phyloP scores from a whole-genome alignment of 2,797 vertebrate genomes.

The Erethizon dorsatum region DNA sequence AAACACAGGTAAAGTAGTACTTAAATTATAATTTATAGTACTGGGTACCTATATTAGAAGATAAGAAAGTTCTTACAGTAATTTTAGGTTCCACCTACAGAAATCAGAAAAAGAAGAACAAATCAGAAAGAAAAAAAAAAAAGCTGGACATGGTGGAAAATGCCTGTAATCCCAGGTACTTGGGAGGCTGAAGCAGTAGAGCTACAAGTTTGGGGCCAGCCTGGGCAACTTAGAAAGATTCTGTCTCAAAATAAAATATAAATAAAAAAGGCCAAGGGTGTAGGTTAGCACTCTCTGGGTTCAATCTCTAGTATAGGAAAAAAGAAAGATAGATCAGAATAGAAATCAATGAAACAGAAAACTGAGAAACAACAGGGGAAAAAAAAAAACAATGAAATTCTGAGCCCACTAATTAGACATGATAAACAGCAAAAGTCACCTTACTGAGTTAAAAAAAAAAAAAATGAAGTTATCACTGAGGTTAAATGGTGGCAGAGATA shows the following conservation, averaged over 20 bases:
- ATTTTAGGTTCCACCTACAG: background rate
- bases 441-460: background rate
- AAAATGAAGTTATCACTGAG: constrained; percentile 87
- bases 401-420: background rate
- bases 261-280: background rate
- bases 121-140: background rate
- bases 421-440: background rate
- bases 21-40: background rate
- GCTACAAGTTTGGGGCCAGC: background rate
- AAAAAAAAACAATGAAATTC: constrained; percentile 10
- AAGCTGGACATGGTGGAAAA: background rate
- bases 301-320: background rate
- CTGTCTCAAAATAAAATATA: background rate
- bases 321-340: background rate
- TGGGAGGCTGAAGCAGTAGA: background rate
- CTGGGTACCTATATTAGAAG: background rate
- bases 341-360: background rate
- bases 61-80: background rate
- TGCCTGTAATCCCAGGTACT: background rate
- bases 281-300: background rate
- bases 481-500: constrained; percentile 94
- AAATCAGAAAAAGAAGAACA: background rate
- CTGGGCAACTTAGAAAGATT: background rate
- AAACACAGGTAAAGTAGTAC: background rate
- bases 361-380: background rate